phyloP scores from a whole-genome alignment of 2,888 invertebrate species.

The Acleris sparsana region DNA sequence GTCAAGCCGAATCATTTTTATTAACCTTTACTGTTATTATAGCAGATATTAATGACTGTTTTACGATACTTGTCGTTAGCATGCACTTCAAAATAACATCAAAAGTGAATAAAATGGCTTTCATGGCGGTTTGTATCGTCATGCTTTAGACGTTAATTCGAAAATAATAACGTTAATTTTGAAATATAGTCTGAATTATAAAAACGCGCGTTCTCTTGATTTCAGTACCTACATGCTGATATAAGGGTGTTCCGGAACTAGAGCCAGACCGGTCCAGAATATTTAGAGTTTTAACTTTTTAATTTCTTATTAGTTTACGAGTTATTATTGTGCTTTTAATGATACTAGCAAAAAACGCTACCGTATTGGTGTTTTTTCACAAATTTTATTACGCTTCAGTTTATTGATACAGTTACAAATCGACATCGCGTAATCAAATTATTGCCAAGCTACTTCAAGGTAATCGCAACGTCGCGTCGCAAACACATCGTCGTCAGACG shows the following conservation, averaged over 20 bases:
- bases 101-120: slow-evolving; percentile 15
- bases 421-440: slow-evolving; percentile 3
- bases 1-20: slow-evolving; percentile 27
- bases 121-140: background rate
- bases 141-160: background rate
- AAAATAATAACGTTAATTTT: background rate
- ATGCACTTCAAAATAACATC: slow-evolving; percentile 16
- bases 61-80: slow-evolving; percentile 21
- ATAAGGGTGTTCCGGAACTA: too few relatives aligned
- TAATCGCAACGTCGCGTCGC: slow-evolving; percentile 5
- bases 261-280: too few relatives aligned
- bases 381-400: too few relatives aligned
- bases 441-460: slow-evolving; percentile 33
- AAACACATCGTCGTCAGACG: background rate
- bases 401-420: too few relatives aligned
- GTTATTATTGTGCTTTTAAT: too few relatives aligned
- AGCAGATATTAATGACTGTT: slow-evolving; percentile 28
- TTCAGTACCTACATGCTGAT: too few relatives aligned
- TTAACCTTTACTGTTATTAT: slow-evolving; percentile 19
- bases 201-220: too few relatives aligned
- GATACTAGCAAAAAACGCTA: too few relatives aligned
- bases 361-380: too few relatives aligned
- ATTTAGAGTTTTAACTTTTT: too few relatives aligned
- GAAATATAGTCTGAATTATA: too few relatives aligned
- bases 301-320: too few relatives aligned